Base-by-base conservation (phyloP, 2,888 invertebrate species). In the Agrotis exclamationis region DNA sequence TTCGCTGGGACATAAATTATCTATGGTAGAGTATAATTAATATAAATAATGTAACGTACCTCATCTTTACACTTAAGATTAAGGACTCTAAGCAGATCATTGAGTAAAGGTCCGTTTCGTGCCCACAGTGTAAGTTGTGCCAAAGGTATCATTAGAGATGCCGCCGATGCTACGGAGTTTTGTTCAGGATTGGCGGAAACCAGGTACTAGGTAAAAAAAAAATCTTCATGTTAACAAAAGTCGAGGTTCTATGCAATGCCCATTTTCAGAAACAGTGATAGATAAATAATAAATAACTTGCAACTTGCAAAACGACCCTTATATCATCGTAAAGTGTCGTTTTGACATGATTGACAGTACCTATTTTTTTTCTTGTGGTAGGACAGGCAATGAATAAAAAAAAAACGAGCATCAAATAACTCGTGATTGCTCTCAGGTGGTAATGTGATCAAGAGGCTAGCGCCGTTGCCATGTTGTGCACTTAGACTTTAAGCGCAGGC, bases 121-220 rank as follows among this genome's bases (percentile, higher is more conserved):
- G 90, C 77, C n/a, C 60, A 79, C 0, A 86, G 45, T 2, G 76
- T 63, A 1, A 91, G 58, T 69, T 85, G 80, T 39, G 87, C 87
- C 11, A 89, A 44, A 11, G 85, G 80, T 6, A 86, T 70, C 18
- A 86, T 5, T 5, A 86, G 47, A 20, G 91, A 91, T 9, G 83
- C 75, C 5, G 85, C 79, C 20, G 92, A 91, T 59, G 85, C 67
- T 24, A 89, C 85, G 22, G 82, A 80, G 69, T 87, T 91, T 39
- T 77, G 69, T 3, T 82, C 68, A 0, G 82, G 79, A 5, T 76
- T 79, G 1, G 39, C 64, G 24, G 82, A 63, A 3, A 81, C 68
- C 20, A 87, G 53, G 66, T 83, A 68, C 91, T 91, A 78, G 5
- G 74, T 80, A 77, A 44, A 69, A 69, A 57, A 9, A 60, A 54